phyloP scores from a whole-genome alignment of 2,888 invertebrate genomes.

The Eupithecia subfuscata region DNA sequence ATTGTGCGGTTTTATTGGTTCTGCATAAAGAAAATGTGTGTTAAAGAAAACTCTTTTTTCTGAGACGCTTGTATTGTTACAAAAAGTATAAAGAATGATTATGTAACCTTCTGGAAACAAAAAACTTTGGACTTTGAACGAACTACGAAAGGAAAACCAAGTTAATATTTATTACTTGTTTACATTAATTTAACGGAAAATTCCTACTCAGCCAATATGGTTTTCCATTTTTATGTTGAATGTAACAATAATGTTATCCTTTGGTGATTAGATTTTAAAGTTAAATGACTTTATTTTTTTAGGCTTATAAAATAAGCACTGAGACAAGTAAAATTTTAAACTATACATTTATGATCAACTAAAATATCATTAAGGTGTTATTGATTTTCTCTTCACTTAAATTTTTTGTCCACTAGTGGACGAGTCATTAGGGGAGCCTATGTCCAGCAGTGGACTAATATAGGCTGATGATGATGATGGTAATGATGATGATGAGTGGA shows the following conservation, averaged over 20 bases:
- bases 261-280: background rate
- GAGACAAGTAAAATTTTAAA: no score
- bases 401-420: no score
- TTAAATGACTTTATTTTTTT: no score
- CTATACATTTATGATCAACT: no score
- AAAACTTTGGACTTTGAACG: constrained; percentile 5
- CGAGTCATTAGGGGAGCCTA: no score
- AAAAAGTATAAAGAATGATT: background rate
- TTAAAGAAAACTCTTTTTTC: background rate
- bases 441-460: no score
- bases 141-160: background rate
- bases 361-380: no score
- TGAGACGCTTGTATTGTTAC: background rate
- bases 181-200: background rate
- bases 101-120: background rate
- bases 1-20: background rate
- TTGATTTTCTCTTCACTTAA: no score
- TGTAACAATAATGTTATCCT: background rate
- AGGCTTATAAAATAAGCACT: no score
- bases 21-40: background rate
- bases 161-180: constrained; percentile 3
- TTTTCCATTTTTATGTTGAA: background rate
- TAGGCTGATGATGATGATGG: no score
- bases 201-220: background rate
- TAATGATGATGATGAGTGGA: no score